These are phyloP conservation scores for Catagonus wagneri DNA, from an alignment of 2,113 vertebrate species.

Conservation along the genomic window DNA sequence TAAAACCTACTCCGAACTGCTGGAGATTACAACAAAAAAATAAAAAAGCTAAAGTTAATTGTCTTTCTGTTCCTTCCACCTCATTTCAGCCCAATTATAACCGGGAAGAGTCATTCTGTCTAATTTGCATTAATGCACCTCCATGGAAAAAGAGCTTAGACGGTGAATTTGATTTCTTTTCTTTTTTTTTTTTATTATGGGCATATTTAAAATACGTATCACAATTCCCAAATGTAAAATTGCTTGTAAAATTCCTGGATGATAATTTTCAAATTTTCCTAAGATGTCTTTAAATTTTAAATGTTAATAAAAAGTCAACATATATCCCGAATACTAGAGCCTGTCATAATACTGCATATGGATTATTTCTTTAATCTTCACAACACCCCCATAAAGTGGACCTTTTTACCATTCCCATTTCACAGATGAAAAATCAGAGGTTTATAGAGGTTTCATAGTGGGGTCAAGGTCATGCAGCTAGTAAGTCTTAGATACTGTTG, in stretches of 20 bases:
- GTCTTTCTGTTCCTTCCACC: constrained; percentile 94
- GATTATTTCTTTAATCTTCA: constrained; percentile 15
- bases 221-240: constrained; percentile 67
- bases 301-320: constrained; percentile 61
- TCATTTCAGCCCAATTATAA: constrained; percentile 94
- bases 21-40: constrained; percentile 87
- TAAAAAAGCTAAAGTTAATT: constrained; percentile 91
- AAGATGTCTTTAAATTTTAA: constrained; percentile 53
- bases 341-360: not conserved
- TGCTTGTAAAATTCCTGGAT: constrained; percentile 68
- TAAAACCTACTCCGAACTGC: constrained; percentile 89
- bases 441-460: not conserved
- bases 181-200: constrained; percentile 65
- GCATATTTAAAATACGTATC: constrained; percentile 71
- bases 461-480: not conserved
- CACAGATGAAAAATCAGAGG: constrained; percentile 6
- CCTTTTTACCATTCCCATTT: not conserved
- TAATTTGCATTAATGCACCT: constrained; percentile 89
- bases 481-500: not conserved
- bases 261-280: constrained; percentile 55
- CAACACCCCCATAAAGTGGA: not conserved
- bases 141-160: constrained; percentile 85
- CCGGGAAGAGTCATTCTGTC: constrained; percentile 88
- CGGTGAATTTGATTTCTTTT: constrained; percentile 73
- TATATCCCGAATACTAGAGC: not conserved